Evolutionary conservation across 1,140 invertebrate genomes (phyloP).

Genomic region (Camponotus floridanus): DNA sequence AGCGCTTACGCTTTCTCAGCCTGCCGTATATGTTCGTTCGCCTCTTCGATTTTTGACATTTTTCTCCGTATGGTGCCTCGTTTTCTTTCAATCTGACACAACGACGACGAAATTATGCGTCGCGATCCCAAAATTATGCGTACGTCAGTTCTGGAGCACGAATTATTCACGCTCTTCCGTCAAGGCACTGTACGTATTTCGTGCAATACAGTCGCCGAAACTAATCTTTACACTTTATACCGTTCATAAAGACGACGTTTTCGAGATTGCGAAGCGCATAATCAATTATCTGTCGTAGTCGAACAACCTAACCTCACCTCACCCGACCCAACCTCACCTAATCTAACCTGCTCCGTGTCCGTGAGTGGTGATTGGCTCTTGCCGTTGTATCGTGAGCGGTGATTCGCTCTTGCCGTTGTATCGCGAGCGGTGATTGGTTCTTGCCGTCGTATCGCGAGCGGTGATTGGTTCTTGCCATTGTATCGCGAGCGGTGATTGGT

Average conservation of each 20-base stretch:
- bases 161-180: conserved; percentile 12
- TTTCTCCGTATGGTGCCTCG: conserved; percentile 76
- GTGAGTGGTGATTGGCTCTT: too few relatives aligned
- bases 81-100: not conserved
- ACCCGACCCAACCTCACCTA: too few relatives aligned
- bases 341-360: not conserved
- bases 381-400: too few relatives aligned
- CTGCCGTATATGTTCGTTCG: conserved; percentile 89
- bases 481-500: too few relatives aligned
- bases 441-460: too few relatives aligned
- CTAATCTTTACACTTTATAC: conserved; percentile 23
- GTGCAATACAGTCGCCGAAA: conserved; percentile 38
- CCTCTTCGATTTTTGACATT: conserved; percentile 90
- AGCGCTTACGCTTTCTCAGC: conserved; percentile 91
- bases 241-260: conserved; percentile 26
- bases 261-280: not conserved
- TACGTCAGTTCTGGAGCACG: not conserved
- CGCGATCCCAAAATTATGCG: not conserved
- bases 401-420: too few relatives aligned
- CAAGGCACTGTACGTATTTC: conserved; percentile 40
- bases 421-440: too few relatives aligned
- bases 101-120: not conserved
- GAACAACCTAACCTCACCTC: not conserved
- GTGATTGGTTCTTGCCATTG: too few relatives aligned
- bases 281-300: not conserved